phyloP scores from a whole-genome alignment of 2,888 invertebrate genomes.

The Philereme vetulata region DNA sequence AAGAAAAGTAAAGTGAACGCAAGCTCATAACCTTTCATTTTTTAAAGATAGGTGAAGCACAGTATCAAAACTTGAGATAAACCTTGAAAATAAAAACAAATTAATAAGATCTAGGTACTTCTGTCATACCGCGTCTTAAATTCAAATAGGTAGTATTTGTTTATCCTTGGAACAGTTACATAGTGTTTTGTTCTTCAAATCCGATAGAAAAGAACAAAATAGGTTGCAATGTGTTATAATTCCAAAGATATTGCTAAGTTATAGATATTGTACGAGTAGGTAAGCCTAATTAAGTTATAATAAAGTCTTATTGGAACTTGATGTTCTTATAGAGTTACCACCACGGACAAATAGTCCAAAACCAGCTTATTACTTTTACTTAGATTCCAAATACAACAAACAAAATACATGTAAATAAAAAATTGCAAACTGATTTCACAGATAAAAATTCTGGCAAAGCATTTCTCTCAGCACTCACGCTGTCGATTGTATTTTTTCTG shows the following conservation, averaged over 20 bases:
- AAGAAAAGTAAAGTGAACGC: slow-evolving; percentile 26
- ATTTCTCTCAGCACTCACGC: slow-evolving; percentile 61
- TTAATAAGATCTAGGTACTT: neutral
- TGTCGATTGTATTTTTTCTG: slow-evolving; percentile 65
- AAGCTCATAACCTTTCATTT: slow-evolving; percentile 30
- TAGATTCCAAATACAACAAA: neutral
- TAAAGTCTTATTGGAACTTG: no score
- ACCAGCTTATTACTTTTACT: neutral
- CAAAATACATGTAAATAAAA: neutral
- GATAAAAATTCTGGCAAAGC: neutral
- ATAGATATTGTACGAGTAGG: no score
- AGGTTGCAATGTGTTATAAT: no score
- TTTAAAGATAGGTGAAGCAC: slow-evolving; percentile 16
- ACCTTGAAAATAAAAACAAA: slow-evolving; percentile 9
- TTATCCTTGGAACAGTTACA: no score
- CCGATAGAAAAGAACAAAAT: no score
- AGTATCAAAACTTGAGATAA: slow-evolving; percentile 9
- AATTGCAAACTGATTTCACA: neutral
- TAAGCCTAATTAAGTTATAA: no score
- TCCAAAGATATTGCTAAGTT: no score
- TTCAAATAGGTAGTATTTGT: no score
- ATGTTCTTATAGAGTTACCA: no score
- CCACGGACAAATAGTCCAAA: no score
- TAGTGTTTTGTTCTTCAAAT: no score
- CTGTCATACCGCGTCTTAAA: no score